These are phyloP conservation scores for Drosophila micromelanica DNA, from an alignment of 1,140 invertebrate genomes.

Conservation along the genomic window DNA sequence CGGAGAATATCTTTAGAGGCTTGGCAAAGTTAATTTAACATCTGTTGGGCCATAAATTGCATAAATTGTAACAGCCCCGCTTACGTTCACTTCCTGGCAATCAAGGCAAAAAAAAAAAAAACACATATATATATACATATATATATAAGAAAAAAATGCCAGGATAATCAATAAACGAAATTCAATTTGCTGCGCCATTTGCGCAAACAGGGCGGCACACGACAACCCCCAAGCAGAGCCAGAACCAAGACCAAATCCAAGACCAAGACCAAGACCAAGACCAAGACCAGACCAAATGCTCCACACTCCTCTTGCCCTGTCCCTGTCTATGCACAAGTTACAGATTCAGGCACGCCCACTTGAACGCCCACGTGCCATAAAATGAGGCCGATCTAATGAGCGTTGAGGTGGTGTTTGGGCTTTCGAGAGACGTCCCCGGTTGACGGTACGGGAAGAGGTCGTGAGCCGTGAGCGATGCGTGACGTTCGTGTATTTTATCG, in stretches of 20 bases:
- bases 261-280: not conserved
- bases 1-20: conserved; percentile 19
- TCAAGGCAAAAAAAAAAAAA: conserved; percentile 7
- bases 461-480: conserved; percentile 67
- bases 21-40: conserved; percentile 73
- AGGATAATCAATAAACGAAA: conserved; percentile 83
- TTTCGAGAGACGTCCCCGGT: not conserved
- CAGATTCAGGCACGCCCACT: conserved; percentile 44
- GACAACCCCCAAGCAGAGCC: conserved; percentile 7
- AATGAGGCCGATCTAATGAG: conserved; percentile 53
- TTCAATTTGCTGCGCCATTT: conserved; percentile 83
- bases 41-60: conserved; percentile 69
- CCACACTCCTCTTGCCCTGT: too few relatives aligned
- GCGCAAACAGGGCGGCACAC: conserved; percentile 61
- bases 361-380: conserved; percentile 44
- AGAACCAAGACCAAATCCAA: not conserved
- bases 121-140: not conserved
- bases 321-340: conserved; percentile 18
- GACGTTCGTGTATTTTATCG: conserved; percentile 82
- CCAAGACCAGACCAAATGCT: not conserved
- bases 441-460: conserved; percentile 1
- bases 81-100: conserved; percentile 46
- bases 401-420: not conserved
- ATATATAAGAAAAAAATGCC: conserved; percentile 61
- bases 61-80: conserved; percentile 51